Percentiles rank a stretch among this genome's conserved stretches.
These are phyloP conservation scores for Euplagia quadripunctaria DNA, from an alignment of 2,888 invertebrate genomes.

Conservation along the genomic window DNA sequence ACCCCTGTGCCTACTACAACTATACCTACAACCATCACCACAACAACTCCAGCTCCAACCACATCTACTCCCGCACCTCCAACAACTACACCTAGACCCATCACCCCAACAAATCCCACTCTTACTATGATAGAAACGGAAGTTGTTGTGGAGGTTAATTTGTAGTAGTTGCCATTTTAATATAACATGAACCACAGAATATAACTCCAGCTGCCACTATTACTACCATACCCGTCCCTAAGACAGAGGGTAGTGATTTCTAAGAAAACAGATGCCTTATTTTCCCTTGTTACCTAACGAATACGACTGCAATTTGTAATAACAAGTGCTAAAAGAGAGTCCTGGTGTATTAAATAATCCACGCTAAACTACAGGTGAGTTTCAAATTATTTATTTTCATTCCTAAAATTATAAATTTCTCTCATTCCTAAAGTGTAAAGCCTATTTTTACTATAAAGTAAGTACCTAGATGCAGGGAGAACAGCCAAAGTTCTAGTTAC, in stretches of 20 bases:
- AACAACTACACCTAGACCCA: neutral
- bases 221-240: neutral
- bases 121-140: neutral
- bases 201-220: neutral
- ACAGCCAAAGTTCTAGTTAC: too few species aligned
- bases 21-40: slow-evolving; percentile 12
- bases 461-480: too few species aligned
- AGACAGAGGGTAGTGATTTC: slow-evolving; percentile 50
- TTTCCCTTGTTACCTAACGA: slow-evolving; percentile 73
- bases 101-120: neutral
- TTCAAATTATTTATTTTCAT: slow-evolving; percentile 5
- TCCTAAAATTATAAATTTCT: neutral
- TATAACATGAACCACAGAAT: neutral
- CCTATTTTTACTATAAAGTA: too few species aligned
- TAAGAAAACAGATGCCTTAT: slow-evolving; percentile 73
- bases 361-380: slow-evolving; percentile 64
- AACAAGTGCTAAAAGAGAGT: slow-evolving; percentile 60
- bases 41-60: slow-evolving; percentile 14
- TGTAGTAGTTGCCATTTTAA: neutral
- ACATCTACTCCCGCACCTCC: slow-evolving; percentile 4
- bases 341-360: slow-evolving; percentile 62
- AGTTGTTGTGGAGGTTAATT: neutral
- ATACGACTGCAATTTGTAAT: slow-evolving; percentile 69
- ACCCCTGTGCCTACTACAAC: neutral
- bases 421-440: too few species aligned